A percentile compares a stretch with the other conserved stretches of the same genome.
Conservation (phyloP, 2,888 invertebrate species). For the Sturmia bella region DNA sequence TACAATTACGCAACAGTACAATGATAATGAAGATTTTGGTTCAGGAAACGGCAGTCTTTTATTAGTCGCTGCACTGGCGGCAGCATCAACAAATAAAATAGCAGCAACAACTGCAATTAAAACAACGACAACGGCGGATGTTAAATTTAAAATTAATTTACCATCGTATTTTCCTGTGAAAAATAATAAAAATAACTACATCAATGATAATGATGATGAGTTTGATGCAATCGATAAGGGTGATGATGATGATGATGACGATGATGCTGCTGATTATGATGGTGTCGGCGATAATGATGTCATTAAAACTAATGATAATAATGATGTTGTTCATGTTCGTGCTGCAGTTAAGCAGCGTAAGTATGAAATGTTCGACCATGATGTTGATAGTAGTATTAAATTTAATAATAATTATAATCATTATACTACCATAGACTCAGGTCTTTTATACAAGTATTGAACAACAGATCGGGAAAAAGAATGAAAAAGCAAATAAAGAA, state of each 20-base stretch:
- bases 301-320: too few relatives aligned
- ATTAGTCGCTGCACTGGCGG: slow-evolving; percentile 47
- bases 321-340: slow-evolving; percentile 33
- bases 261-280: slow-evolving; percentile 1
- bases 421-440: slow-evolving; percentile 67
- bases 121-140: slow-evolving; percentile 54
- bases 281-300: slow-evolving; percentile 40
- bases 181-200: slow-evolving; percentile 65
- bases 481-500: slow-evolving; percentile 3
- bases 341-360: slow-evolving; percentile 25
- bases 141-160: slow-evolving; percentile 68
- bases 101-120: slow-evolving; percentile 47
- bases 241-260: slow-evolving; percentile 19
- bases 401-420: slow-evolving; percentile 66
- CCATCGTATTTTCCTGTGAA: slow-evolving; percentile 67
- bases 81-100: slow-evolving; percentile 46
- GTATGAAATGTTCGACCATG: slow-evolving; percentile 39
- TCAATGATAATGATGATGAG: slow-evolving; percentile 53
- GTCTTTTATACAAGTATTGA: slow-evolving; percentile 65
- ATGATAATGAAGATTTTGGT: slow-evolving; percentile 63
- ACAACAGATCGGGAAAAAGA: slow-evolving; percentile 30
- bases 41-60: slow-evolving; percentile 66
- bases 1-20: slow-evolving; percentile 55
- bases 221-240: slow-evolving; percentile 8
- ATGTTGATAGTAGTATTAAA: slow-evolving; percentile 61